Evolutionary conservation across 2,888 invertebrate genomes (phyloP).

Genomic region (Tinea trinotella): DNA sequence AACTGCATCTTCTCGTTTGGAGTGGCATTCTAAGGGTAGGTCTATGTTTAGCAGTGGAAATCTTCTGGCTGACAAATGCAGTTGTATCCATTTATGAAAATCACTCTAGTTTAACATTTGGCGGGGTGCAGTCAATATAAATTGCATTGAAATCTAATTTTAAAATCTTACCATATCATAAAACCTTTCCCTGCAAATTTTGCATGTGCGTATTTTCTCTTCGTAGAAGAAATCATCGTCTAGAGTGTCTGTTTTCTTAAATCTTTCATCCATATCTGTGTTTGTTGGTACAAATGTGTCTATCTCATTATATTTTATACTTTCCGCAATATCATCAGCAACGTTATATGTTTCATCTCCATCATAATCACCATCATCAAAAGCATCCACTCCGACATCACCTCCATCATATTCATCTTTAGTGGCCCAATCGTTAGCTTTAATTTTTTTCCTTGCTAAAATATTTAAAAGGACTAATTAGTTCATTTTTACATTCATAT

Average conservation of each 20-base stretch:
- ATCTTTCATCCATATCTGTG: not conserved
- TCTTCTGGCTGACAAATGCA: no score
- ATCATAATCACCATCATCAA: constrained; percentile 1
- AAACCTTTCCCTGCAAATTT: constrained; percentile 41
- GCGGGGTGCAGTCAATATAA: no score
- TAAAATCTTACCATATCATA: constrained; percentile 40
- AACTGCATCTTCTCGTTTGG: no score
- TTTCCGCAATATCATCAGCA: no score
- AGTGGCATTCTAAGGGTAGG: no score
- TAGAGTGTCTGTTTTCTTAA: not conserved
- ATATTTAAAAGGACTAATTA: no score
- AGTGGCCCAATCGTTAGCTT: not conserved
- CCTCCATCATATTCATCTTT: not conserved
- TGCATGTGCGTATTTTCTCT: constrained; percentile 28
- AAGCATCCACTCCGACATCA: not conserved
- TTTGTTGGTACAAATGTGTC: not conserved
- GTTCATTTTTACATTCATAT: no score
- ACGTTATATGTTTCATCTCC: not conserved
- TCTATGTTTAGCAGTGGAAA: no score
- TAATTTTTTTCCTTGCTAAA: not conserved
- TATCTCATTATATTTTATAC: no score
- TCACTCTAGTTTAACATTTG: no score
- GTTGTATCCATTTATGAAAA: no score
- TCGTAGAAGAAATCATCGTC: constrained; percentile 5
- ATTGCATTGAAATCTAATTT: no score